Evolutionary conservation across 2,888 invertebrate genomes (phyloP), one percentile per base, ranked within the genome.

Genomic region (Agrypnus murinus): DNA sequence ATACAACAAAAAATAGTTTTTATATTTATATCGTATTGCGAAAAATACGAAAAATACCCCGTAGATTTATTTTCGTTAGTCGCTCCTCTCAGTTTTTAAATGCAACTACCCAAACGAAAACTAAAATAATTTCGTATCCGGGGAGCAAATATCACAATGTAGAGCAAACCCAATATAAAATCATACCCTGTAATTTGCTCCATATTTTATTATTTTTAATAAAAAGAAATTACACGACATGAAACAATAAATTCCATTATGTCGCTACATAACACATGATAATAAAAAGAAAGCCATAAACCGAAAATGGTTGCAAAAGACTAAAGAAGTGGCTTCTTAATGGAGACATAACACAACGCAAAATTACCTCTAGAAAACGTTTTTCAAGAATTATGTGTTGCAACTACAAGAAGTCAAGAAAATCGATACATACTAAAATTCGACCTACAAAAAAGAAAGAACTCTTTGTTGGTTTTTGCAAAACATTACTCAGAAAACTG

Each of bases 281-380:
- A 40, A 31, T 59, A 59, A 43, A 25, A 38, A 40, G 43, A 38
- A 15, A 31, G 14, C 12, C 43, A 59, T 59, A 59, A 59, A 59
- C 40, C 12, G 59, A 36, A 59, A 59, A 59, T 59, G 32, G 32
- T 43, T 14, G n/a, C 43, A 36, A 40, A 25, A 59, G 32, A 43
- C 43, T 31, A 38, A 25, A 25, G 14, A 38, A 59, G 40, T 14
- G 25, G 40, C 43, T 40, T 43, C 43, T 59, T 59, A 59, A 59
- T 59, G 31, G 59, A 31, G 38, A 48, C 48, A 48, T 48, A 19
- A 48, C 43, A 48, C 25, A 4, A 48, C 25, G 19, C 48, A 48
- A 25, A 25, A 25, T 25, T 25, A 25, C 25, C 25, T 25, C 25
- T 25, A 31, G 46, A 48, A 31, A 48, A n/a, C 43, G 43, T 43